phyloP scores from a whole-genome alignment of 2,113 vertebrate species.

The Rostratula benghalensis region DNA sequence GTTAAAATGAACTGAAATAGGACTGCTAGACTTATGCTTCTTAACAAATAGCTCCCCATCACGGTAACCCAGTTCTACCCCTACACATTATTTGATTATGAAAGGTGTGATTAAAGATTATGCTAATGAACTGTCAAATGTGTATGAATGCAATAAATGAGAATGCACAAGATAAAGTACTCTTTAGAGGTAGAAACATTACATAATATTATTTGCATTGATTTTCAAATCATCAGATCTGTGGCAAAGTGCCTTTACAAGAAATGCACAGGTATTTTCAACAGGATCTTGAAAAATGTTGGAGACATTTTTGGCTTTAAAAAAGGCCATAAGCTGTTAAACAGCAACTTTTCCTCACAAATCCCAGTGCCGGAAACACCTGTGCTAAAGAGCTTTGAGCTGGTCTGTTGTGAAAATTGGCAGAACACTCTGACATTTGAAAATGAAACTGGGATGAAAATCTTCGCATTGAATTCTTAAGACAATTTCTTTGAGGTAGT shows the following conservation, averaged over 20 bases:
- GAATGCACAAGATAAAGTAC: background rate
- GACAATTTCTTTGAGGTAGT: background rate
- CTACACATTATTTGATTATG: background rate
- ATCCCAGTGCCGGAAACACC: background rate
- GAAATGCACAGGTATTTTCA: background rate
- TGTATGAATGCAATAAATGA: background rate
- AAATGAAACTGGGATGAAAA: background rate
- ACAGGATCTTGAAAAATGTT: background rate
- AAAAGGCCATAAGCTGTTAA: background rate
- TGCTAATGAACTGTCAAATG: background rate
- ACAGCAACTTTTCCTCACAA: slow-evolving; percentile 1
- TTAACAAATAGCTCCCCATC: background rate
- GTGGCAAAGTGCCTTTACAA: background rate
- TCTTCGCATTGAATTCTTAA: background rate
- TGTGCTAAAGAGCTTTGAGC: background rate
- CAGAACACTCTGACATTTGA: background rate
- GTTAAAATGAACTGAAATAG: slow-evolving; percentile 48
- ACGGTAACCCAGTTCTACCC: background rate
- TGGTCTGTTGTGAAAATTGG: slow-evolving; percentile 6
- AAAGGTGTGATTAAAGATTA: background rate
- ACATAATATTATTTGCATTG: background rate
- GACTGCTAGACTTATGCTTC: background rate
- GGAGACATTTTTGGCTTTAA: background rate
- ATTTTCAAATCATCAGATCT: background rate
- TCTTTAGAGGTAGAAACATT: background rate